These are phyloP conservation scores for Melanerpes formicivorus DNA, from an alignment of 2,113 vertebrate genomes.

Conservation along the genomic window DNA sequence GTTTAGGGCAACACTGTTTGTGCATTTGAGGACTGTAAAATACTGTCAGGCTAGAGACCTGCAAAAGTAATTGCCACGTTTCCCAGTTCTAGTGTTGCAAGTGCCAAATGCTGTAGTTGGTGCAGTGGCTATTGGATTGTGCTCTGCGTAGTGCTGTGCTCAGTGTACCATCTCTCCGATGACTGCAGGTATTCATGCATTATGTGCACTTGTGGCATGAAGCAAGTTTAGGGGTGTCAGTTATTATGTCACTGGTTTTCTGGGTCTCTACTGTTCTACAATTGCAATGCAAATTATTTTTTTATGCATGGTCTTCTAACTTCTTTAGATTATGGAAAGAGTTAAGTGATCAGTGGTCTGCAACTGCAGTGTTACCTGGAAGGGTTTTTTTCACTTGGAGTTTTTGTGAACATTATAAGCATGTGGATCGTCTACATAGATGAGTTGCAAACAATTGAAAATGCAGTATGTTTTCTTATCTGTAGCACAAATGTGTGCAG, in stretches of 20 bases:
- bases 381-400: not conserved
- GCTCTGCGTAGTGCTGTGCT: not conserved
- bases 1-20: not conserved
- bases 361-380: not conserved
- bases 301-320: not conserved
- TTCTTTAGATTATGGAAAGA: not conserved
- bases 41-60: not conserved
- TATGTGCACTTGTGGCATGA: not conserved
- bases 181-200: accelerated
- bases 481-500: not conserved
- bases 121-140: not conserved
- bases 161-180: not conserved
- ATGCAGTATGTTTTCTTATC: not conserved
- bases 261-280: not conserved
- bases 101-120: accelerated
- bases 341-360: not conserved
- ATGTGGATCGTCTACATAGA: not conserved
- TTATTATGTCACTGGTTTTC: not conserved
- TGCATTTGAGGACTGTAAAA: not conserved
- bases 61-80: not conserved
- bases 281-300: not conserved
- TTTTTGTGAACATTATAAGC: not conserved
- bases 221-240: not conserved
- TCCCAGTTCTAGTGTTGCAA: not conserved
- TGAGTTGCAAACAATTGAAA: not conserved